Evolutionary conservation across 2,113 vertebrate species (phyloP).

Genomic region (Hippolais icterina): DNA sequence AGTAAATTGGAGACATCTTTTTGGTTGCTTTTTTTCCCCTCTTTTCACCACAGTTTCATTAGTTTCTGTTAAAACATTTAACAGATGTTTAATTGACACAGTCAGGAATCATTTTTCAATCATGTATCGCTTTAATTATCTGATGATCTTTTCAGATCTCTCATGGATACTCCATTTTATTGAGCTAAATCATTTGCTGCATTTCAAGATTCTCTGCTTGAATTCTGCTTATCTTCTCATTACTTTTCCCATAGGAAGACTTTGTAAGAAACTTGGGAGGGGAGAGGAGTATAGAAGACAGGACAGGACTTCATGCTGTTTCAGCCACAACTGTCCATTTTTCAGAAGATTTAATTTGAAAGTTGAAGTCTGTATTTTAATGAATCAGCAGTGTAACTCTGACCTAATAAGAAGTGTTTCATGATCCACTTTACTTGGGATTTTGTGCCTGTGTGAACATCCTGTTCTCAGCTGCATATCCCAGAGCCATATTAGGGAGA

Average conservation of each 20-base stretch:
- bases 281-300: not conserved
- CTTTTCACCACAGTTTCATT: slow-evolving; percentile 38
- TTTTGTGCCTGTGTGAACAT: slow-evolving; percentile 31
- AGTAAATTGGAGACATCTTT: slow-evolving; percentile 11
- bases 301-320: not conserved
- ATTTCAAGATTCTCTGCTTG: not conserved
- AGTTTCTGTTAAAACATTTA: slow-evolving; percentile 41
- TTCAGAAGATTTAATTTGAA: not conserved
- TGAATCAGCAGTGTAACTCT: not conserved
- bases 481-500: not conserved
- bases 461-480: not conserved
- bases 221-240: slow-evolving; percentile 4
- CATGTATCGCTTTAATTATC: slow-evolving; percentile 35
- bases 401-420: slow-evolving; percentile 23
- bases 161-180: not conserved
- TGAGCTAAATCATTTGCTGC: slow-evolving; percentile 18
- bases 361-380: not conserved
- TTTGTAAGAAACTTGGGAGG: not conserved
- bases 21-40: not conserved
- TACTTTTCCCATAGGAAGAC: not conserved
- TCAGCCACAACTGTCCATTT: not conserved
- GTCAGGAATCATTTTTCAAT: slow-evolving; percentile 39
- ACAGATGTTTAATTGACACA: slow-evolving; percentile 51
- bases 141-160: slow-evolving; percentile 5
- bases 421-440: not conserved